Evolutionary conservation across 2,797 vertebrate genomes (phyloP).

Genomic region (Neostethus bicornis): DNA sequence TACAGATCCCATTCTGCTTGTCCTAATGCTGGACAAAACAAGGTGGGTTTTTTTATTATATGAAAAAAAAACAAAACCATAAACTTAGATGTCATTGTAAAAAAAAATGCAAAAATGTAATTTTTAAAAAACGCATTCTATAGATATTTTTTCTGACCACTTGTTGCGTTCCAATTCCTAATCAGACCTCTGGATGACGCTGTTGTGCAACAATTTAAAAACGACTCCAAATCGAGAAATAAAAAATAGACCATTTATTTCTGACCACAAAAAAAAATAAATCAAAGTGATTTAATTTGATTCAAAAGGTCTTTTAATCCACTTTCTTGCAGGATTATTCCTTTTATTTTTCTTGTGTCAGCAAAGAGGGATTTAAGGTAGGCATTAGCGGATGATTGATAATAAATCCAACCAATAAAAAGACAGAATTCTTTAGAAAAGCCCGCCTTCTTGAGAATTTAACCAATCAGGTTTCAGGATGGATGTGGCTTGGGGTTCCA

Average conservation of each 20-base stretch:
- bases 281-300: background rate
- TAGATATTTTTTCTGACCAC: background rate
- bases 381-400: constrained; percentile 28
- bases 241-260: no score
- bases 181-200: constrained; percentile 49
- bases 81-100: fast-evolving
- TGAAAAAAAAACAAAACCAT: no score
- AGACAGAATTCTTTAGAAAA: background rate
- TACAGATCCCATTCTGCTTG: no score
- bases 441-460: constrained; percentile 13
- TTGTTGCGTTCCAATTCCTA: constrained; percentile 29
- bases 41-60: no score
- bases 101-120: background rate
- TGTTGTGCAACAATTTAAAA: constrained; percentile 20
- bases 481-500: background rate
- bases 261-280: no score
- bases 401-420: constrained; percentile 24
- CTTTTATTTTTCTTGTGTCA: constrained; percentile 5
- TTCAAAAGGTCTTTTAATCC: no score
- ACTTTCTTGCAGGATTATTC: background rate
- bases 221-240: fast-evolving
- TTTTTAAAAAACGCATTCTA: background rate
- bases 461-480: constrained; percentile 51
- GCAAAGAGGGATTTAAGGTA: background rate
- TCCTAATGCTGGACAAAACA: no score